Evolutionary conservation across 2,113 vertebrate genomes (phyloP).

Genomic region (Rhineura floridana): DNA sequence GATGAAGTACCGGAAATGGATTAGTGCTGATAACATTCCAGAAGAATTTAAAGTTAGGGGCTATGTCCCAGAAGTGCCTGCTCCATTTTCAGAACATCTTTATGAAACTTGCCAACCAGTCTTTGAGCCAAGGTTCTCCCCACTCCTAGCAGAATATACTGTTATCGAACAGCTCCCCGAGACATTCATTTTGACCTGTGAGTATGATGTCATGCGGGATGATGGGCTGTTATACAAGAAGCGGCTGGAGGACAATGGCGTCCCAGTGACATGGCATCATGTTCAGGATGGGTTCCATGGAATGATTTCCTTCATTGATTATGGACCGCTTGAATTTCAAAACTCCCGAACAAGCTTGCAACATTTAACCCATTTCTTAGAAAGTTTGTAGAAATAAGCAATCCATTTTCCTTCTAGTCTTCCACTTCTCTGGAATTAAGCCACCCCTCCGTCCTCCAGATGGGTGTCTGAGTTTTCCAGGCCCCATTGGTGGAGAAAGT

Average conservation of each 20-base stretch:
- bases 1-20: slow-evolving; percentile 65
- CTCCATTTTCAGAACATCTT: neutral
- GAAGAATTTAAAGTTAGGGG: slow-evolving; percentile 64
- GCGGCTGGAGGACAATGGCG: neutral
- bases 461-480: too few relatives aligned
- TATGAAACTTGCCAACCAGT: too few relatives aligned
- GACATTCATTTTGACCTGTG: neutral
- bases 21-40: slow-evolving; percentile 54
- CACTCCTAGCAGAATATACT: neutral
- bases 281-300: neutral
- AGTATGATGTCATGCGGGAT: neutral
- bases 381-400: too few relatives aligned
- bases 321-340: too few relatives aligned
- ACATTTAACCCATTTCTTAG: too few relatives aligned
- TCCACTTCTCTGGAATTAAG: too few relatives aligned
- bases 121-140: neutral
- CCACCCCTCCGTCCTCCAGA: too few relatives aligned
- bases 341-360: too few relatives aligned
- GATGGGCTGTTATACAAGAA: neutral
- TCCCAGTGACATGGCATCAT: neutral
- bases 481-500: too few relatives aligned
- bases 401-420: too few relatives aligned
- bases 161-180: neutral
- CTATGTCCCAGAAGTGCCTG: neutral
- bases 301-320: neutral